Conservation (phyloP, 2,113 vertebrate species). For the Australoheros scitulus region DNA sequence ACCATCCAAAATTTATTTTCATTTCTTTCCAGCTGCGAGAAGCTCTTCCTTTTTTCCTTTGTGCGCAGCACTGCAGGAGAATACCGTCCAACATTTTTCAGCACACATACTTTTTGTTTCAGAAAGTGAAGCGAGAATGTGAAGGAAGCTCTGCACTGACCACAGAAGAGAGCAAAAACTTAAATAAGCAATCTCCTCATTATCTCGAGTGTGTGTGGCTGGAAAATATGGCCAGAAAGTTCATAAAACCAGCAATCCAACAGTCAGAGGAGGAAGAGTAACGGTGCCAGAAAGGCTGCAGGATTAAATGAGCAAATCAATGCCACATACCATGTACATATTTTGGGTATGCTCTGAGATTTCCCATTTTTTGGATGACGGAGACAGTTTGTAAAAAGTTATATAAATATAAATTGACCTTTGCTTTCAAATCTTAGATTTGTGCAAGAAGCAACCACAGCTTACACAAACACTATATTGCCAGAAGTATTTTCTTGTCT, state of each 20-base stretch:
- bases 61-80: too few species aligned
- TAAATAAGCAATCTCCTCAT: neutral
- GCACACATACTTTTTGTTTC: fast-evolving
- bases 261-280: neutral
- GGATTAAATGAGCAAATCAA: neutral
- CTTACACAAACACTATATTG: too few species aligned
- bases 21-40: too few species aligned
- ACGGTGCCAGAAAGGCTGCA: neutral
- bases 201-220: neutral
- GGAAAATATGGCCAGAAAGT: neutral
- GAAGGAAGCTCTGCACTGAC: neutral
- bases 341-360: neutral
- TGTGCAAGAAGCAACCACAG: too few species aligned
- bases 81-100: too few species aligned
- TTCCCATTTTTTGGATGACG: neutral
- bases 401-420: too few species aligned
- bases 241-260: neutral
- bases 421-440: too few species aligned
- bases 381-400: fast-evolving
- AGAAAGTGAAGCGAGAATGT: neutral
- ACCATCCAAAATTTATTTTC: neutral
- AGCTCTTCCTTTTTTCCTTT: too few species aligned
- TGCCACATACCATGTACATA: neutral
- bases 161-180: neutral
- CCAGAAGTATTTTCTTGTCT: too few species aligned